phyloP scores from a whole-genome alignment of 2,888 invertebrate genomes.

The Bombylius discolor region DNA sequence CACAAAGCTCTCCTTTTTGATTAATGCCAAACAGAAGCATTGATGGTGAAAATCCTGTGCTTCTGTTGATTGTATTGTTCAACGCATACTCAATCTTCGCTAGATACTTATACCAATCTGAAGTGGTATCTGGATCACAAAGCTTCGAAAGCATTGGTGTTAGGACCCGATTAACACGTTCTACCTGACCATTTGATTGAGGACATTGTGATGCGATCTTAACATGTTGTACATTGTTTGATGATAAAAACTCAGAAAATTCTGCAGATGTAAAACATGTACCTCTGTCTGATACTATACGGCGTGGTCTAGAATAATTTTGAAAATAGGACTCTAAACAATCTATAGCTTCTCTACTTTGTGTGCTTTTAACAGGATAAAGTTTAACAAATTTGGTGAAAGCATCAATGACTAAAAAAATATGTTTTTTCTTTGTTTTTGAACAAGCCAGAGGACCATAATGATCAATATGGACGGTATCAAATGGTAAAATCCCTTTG shows the following conservation, averaged over 20 bases:
- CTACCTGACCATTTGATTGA: conserved; percentile 8
- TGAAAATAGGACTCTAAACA: conserved; percentile 4
- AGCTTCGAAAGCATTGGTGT: conserved; percentile 6
- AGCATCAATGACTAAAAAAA: conserved; percentile 7
- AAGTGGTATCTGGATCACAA: neutral
- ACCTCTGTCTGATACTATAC: conserved; percentile 7
- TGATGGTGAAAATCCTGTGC: conserved; percentile 19
- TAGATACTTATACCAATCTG: conserved; percentile 10
- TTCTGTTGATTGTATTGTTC: conserved; percentile 19
- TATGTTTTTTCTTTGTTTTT: conserved; percentile 18
- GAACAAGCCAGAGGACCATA: conserved; percentile 24
- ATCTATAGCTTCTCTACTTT: conserved; percentile 3
- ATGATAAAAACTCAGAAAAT: neutral
- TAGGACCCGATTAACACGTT: conserved; percentile 1
- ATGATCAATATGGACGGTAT: conserved; percentile 10
- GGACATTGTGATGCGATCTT: conserved; percentile 8
- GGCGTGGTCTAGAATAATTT: conserved; percentile 1
- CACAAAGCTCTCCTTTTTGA: conserved; percentile 16
- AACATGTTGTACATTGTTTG: conserved; percentile 7
- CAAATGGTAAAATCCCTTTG: conserved; percentile 19
- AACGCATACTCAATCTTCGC: conserved; percentile 17
- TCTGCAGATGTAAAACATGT: conserved; percentile 6
- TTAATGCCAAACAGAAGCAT: conserved; percentile 19
- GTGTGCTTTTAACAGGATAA: conserved; percentile 5
- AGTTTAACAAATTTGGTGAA: conserved; percentile 23